Conservation (phyloP, 1,140 invertebrate species). For the Stegodyphus dumicola region DNA sequence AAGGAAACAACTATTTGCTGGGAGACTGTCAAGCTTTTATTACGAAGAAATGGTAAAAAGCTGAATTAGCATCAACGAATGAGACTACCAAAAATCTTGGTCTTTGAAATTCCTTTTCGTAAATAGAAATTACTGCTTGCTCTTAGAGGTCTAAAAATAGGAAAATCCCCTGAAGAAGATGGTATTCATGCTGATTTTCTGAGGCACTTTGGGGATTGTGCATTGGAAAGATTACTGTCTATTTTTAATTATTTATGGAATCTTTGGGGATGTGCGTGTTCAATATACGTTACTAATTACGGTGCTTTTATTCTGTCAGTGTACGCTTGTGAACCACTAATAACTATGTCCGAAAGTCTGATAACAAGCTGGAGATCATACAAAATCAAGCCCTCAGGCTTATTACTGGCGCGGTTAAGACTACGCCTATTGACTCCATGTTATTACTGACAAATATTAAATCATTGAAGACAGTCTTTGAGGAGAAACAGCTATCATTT, state of each 20-base stretch:
- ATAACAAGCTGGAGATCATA: not conserved
- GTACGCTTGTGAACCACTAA: not conserved
- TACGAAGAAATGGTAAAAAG: not conserved
- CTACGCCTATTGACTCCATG: not conserved
- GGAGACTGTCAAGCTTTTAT: not conserved
- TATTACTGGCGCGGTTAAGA: not conserved
- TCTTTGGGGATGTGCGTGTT: not conserved
- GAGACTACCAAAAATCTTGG: not conserved
- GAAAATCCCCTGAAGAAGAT: not conserved
- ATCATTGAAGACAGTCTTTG: not conserved
- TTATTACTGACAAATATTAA: not conserved
- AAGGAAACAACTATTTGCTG: not conserved
- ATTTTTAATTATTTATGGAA: not conserved
- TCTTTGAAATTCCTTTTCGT: not conserved
- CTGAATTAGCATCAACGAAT: not conserved
- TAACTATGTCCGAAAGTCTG: not conserved
- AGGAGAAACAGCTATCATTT: not conserved
- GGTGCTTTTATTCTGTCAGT: not conserved
- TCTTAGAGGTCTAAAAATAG: not conserved
- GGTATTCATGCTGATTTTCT: not conserved
- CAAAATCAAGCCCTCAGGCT: slow-evolving; percentile 3
- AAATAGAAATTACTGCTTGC: not conserved
- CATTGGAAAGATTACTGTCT: not conserved
- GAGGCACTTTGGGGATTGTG: not conserved
- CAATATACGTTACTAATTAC: not conserved